Percentiles rank a stretch among this genome's conserved stretches.
phyloP scores from a whole-genome alignment of 2,888 invertebrate genomes.

The Dicycla oo region DNA sequence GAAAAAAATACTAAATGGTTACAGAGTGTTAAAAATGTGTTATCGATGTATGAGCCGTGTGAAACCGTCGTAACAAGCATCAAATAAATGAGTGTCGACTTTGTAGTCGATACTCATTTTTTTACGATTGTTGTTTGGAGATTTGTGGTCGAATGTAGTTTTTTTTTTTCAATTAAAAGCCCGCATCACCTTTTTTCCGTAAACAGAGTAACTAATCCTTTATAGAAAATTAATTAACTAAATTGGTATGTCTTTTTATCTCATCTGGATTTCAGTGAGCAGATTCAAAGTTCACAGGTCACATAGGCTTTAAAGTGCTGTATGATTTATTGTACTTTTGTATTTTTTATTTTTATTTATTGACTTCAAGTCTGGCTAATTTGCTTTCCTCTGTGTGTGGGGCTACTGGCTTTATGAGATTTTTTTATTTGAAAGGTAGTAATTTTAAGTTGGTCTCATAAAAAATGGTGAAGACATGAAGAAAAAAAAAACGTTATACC shows the following conservation, averaged over 20 bases:
- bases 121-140: not conserved
- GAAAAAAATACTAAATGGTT: constrained; percentile 17
- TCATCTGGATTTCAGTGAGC: not conserved
- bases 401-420: too few species aligned
- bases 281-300: not conserved
- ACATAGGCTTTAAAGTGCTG: too few species aligned
- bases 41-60: constrained; percentile 24
- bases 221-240: not conserved
- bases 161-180: not conserved
- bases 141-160: not conserved
- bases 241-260: not conserved
- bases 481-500: too few species aligned
- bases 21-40: constrained; percentile 29
- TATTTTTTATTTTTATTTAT: too few species aligned
- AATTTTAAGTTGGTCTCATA: too few species aligned
- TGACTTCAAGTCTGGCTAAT: too few species aligned
- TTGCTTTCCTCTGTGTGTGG: too few species aligned
- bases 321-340: too few species aligned
- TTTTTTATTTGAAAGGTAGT: too few species aligned
- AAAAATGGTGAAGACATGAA: too few species aligned
- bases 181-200: not conserved
- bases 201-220: too few species aligned
- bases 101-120: too few species aligned
- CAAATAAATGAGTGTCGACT: not conserved
- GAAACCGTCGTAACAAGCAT: constrained; percentile 14